phyloP scores from a whole-genome alignment of 2,797 vertebrate genomes.

The Gymnocypris eckloni region DNA sequence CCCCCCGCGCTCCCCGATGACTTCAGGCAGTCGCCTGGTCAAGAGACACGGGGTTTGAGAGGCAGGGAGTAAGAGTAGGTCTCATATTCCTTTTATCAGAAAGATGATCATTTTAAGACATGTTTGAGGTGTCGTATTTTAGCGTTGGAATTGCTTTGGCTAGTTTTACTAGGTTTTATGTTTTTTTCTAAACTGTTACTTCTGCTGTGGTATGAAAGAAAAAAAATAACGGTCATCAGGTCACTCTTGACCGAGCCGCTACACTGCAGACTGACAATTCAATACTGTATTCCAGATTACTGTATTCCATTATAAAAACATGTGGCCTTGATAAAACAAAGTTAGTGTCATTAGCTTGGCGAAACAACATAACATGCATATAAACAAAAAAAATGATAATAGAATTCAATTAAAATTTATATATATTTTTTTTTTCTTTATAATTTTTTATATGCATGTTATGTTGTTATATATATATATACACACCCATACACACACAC shows the following conservation, averaged over 20 bases:
- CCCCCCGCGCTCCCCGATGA: background rate
- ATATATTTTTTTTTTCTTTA: no score
- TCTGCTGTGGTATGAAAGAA: background rate
- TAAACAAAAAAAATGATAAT: background rate
- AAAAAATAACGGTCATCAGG: background rate
- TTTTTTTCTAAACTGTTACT: slow-evolving; percentile 27
- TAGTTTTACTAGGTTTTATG: slow-evolving; percentile 12
- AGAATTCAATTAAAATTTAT: no score
- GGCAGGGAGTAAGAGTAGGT: slow-evolving; percentile 19
- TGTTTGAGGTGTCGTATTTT: slow-evolving; percentile 36
- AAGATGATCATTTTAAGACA: background rate
- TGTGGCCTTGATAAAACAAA: background rate
- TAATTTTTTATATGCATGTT: no score
- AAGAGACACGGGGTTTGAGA: background rate
- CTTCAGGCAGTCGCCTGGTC: background rate
- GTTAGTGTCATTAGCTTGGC: background rate
- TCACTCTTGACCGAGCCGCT: background rate
- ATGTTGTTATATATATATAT: no score
- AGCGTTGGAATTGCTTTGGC: background rate
- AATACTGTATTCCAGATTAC: slow-evolving; percentile 36
- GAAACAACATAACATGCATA: background rate
- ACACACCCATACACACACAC: no score
- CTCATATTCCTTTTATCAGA: slow-evolving; percentile 31
- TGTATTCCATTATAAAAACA: background rate
- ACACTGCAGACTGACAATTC: background rate